Base-by-base conservation (phyloP, 2,113 vertebrate species). In the Perccottus glenii region DNA sequence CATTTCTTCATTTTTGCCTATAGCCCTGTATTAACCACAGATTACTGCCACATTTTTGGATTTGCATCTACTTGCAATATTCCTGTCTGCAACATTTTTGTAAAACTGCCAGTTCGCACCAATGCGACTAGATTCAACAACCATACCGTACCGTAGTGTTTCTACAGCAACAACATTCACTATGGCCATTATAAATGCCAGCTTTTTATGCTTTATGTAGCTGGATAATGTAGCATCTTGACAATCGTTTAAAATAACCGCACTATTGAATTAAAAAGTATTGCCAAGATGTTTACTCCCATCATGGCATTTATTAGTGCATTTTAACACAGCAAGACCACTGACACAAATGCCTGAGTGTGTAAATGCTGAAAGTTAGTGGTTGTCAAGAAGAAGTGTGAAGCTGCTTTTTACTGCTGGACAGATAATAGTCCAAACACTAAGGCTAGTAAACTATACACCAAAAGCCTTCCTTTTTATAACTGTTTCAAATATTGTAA, bases 71-170 rank as follows among this genome's bases (percentile, higher is more conserved):
- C 52, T 55, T 38, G 33, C 12, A 12, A 55, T 38, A 36, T n/a
- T 14, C 33, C 52, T n/a, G 52, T 55, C 33, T 12, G 5, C 12
- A 33, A 36, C 52, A 38, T 55, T 55, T 38, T 53, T 53, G 51
- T 12, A 14, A 14, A 6, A 11, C 32, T 14, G 51, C 51, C 51
- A 53, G 52, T 38, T 55, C 52, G 36, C 33, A 55, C 33, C 33
- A n/a, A 38, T n/a, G 52, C 3, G 52, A 55, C 52, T 38, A 38
- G 33, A 55, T 55, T 55, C 52, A 55, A 55, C 33, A 55, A 38
- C 14, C n/a, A 5, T 27, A 53, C 32, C 33, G 0, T 35, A 14
- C 32, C 32, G 35, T 35, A 55, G 12, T 7, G 52, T 55, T 55
- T 38, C 52, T 55, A 55, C 36, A 55, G 52, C 52, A 55, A 55